Evolutionary conservation across 2,113 vertebrate genomes (phyloP), one percentile per base, ranked within the genome.

Genomic region (Erinaceus europaeus): DNA sequence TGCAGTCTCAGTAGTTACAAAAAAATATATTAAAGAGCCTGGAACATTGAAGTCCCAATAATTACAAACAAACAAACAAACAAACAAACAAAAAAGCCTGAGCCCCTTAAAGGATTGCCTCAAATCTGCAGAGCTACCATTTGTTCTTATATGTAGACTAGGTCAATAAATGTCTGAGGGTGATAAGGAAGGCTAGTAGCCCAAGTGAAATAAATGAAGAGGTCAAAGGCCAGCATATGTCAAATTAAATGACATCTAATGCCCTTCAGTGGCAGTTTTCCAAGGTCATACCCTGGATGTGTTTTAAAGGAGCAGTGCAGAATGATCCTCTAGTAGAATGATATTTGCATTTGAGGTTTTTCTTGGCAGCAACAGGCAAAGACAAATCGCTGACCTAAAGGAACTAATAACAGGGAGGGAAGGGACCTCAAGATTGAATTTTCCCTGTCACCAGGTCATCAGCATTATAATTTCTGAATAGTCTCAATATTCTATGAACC

Each of bases 171-270:
- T 38, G 36, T 61, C 75, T 59, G 59, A 36, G 20, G 11, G 6
- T 42, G 55, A n/a, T 18, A 23, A 64, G 18, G 50, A 15, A 55
- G 53, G 53, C 27, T 23, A 53, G 25, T 21, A 53, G 62, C n/a
- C 20, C 13, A 1, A 4, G 29, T 17, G 36, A 59, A 78, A 64
- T 50, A 46, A 81, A 81, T 36, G 18, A n/a, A 68, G 59, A 74
- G 40, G 67, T 75, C 72, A 71, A 69, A 86, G 55, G 84, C 55
- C 61, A 88, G 67, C 20, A 42, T 0, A 17, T 3, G 59, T 68
- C 44, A 65, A 72, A 85, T 59, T 69, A 59, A 76, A 50, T 61
- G 86, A 85, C 65, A 34, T 82, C 84, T 65, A 71, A 84, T 90
- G 76, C 46, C 80, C 73, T 75, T 48, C 71, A n/a, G 62, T 72